These are phyloP conservation scores for Lycocorax pyrrhopterus DNA, from an alignment of 2,113 vertebrate genomes.

Conservation along the genomic window DNA sequence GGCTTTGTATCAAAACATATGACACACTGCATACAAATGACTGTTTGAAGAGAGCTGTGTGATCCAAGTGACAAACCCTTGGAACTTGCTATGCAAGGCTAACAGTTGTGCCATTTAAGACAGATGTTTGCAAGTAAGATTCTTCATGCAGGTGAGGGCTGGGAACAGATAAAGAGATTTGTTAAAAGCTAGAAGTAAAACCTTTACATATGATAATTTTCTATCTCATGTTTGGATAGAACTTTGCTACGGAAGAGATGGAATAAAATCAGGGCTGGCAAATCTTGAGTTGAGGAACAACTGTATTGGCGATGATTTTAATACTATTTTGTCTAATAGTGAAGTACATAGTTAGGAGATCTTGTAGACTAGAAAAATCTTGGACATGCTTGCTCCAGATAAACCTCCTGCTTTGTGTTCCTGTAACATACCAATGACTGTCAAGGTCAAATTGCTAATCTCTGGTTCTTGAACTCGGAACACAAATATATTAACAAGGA, in stretches of 20 bases:
- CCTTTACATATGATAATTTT: neutral
- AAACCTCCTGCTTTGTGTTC: neutral
- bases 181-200: neutral
- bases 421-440: neutral
- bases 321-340: neutral
- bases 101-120: neutral
- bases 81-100: neutral
- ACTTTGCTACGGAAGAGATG: neutral
- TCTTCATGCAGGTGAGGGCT: neutral
- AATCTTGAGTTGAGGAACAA: neutral
- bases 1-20: neutral
- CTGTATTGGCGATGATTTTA: neutral
- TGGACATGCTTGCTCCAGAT: neutral
- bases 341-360: neutral
- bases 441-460: conserved; percentile 5
- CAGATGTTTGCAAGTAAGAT: neutral
- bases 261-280: neutral
- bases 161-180: neutral
- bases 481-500: neutral
- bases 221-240: neutral
- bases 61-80: neutral
- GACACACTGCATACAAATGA: neutral
- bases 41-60: neutral
- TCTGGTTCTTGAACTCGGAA: neutral
- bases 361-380: neutral